Percentiles rank a stretch among this genome's conserved stretches.
phyloP scores from a whole-genome alignment of 2,888 invertebrate genomes.

The Hedychridium roseum region DNA sequence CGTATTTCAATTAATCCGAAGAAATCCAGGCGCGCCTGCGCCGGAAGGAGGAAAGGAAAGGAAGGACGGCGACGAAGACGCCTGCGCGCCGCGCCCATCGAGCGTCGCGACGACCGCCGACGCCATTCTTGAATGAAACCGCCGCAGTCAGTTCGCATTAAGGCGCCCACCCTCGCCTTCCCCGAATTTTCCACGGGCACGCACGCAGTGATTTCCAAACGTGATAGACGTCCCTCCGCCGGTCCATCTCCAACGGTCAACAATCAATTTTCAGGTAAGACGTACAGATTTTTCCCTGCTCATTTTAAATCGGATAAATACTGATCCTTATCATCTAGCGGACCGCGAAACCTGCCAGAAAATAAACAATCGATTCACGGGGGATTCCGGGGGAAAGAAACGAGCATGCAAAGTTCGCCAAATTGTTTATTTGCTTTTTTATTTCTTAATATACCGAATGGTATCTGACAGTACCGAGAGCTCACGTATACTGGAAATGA shows the following conservation, averaged over 20 bases:
- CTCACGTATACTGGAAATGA: too few relatives aligned
- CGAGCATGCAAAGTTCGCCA: too few relatives aligned
- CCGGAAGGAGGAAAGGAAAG: constrained; percentile 19
- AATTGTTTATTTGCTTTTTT: too few relatives aligned
- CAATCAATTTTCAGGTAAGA: background rate
- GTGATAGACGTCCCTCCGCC: constrained; percentile 6
- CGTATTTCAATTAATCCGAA: constrained; percentile 52
- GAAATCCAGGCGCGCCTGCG: constrained; percentile 42
- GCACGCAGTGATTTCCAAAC: constrained; percentile 8
- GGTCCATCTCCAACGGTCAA: background rate
- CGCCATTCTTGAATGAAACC: constrained; percentile 57
- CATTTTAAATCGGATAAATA: too few relatives aligned
- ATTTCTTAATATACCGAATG: too few relatives aligned
- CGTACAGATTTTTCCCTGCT: too few relatives aligned
- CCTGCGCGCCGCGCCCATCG: constrained; percentile 44
- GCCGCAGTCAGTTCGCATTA: constrained; percentile 50
- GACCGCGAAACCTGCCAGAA: too few relatives aligned
- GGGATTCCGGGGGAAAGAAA: too few relatives aligned
- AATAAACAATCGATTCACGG: too few relatives aligned
- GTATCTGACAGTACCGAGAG: too few relatives aligned
- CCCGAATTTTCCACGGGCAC: constrained; percentile 27
- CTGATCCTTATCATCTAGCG: too few relatives aligned
- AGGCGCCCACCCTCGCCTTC: constrained; percentile 47
- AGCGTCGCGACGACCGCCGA: constrained; percentile 48
- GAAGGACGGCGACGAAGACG: background rate